These are phyloP conservation scores for Apostichopus leukothele DNA, from an alignment of 53 echinoderm and acorn worm species.

Conservation along the genomic window DNA sequence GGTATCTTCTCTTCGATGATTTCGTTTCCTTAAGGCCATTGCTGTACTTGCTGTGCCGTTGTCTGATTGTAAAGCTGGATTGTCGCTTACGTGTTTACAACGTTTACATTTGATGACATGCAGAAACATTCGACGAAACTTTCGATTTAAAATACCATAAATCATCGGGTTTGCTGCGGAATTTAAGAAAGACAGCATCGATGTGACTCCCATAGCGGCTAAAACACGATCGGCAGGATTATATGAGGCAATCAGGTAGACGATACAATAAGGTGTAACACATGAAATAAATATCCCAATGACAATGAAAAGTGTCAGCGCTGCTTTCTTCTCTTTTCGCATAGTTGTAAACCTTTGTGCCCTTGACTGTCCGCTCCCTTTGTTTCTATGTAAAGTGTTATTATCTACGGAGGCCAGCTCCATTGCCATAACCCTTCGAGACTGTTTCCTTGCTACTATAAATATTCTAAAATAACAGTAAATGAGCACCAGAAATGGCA, in stretches of 20 bases:
- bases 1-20: neutral
- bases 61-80: slow-evolving; percentile 17
- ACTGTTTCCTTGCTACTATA: slow-evolving; percentile 75
- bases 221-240: slow-evolving; percentile 39
- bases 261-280: slow-evolving; percentile 81
- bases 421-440: slow-evolving; percentile 68
- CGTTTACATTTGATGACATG: slow-evolving; percentile 61
- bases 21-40: neutral
- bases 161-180: slow-evolving; percentile 91
- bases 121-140: slow-evolving; percentile 84
- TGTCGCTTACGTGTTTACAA: slow-evolving; percentile 23
- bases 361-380: slow-evolving; percentile 7
- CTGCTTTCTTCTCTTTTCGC: slow-evolving; percentile 84
- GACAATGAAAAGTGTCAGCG: slow-evolving; percentile 74
- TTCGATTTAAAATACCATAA: slow-evolving; percentile 87
- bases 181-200: slow-evolving; percentile 79
- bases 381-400: slow-evolving; percentile 27
- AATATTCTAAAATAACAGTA: slow-evolving; percentile 87
- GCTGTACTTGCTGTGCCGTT: slow-evolving; percentile 34
- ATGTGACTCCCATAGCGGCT: slow-evolving; percentile 71
- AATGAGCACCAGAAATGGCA: slow-evolving; percentile 71
- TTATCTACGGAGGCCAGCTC: slow-evolving; percentile 72
- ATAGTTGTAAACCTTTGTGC: slow-evolving; percentile 59
- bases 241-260: slow-evolving; percentile 69
- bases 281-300: slow-evolving; percentile 85